These are phyloP conservation scores for Otolemur crassicaudatus DNA, from an alignment of 2,797 vertebrate genomes.

Conservation along the genomic window DNA sequence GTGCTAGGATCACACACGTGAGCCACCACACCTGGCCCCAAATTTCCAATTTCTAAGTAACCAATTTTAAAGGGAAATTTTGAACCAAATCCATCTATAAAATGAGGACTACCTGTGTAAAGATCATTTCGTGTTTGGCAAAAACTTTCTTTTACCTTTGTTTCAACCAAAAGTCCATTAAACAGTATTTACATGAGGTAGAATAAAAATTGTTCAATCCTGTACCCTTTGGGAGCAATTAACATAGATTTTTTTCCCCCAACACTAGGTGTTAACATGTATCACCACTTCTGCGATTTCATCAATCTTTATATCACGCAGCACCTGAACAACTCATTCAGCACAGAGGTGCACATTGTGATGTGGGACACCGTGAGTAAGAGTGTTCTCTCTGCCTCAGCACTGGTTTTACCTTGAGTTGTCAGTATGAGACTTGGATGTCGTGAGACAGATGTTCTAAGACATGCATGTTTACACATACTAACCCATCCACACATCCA, in stretches of 20 bases:
- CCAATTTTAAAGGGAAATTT: conserved; percentile 34
- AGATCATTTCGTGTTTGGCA: neutral
- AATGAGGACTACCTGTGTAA: neutral
- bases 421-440: neutral
- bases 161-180: conserved; percentile 8
- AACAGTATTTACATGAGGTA: neutral
- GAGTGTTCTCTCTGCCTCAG: neutral
- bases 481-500: too few species aligned
- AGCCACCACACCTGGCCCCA: neutral
- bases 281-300: conserved; percentile 99
- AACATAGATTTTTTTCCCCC: conserved; percentile 28
- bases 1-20: too few species aligned
- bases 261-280: conserved; percentile 97
- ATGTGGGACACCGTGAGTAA: conserved; percentile 99
- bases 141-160: neutral
- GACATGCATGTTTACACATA: too few species aligned
- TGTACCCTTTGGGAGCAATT: neutral
- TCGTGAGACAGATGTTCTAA: neutral
- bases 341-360: conserved; percentile 93
- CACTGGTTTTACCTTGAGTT: neutral
- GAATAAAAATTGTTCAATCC: neutral
- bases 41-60: conserved; percentile 44
- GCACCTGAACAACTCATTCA: conserved; percentile 97
- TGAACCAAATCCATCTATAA: neutral
- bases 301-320: conserved; percentile 98